Percentiles rank a stretch among this genome's conserved stretches.
phyloP scores from a whole-genome alignment of 2,888 invertebrate species.

The Conus canariensis region DNA sequence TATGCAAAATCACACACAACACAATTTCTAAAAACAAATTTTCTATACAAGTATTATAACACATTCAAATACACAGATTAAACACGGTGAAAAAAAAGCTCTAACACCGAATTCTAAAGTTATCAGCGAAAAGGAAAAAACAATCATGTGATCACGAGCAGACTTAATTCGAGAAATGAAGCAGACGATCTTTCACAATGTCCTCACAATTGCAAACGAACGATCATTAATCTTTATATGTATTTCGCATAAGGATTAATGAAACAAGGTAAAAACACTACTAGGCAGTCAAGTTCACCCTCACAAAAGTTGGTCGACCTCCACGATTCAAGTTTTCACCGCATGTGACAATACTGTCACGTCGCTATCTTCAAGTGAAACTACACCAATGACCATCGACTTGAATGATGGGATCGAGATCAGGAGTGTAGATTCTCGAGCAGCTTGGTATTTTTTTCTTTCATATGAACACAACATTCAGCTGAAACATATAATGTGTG shows the following conservation, averaged over 20 bases:
- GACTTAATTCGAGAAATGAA: background rate
- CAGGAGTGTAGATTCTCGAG: conserved; percentile 3
- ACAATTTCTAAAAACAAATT: no score
- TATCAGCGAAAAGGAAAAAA: background rate
- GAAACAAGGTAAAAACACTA: no score
- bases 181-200: conserved; percentile 10
- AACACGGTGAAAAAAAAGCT: no score
- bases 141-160: background rate
- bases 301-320: background rate
- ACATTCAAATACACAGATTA: no score
- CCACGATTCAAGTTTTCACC: background rate
- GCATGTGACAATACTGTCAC: background rate
- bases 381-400: conserved; percentile 2
- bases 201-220: background rate
- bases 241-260: no score
- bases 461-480: background rate
- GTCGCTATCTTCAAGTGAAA: background rate
- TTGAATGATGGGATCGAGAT: conserved; percentile 10
- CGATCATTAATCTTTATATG: no score
- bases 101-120: no score
- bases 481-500: background rate
- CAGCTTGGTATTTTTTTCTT: background rate
- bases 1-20: no score
- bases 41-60: no score
- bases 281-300: background rate